These are phyloP conservation scores for Micropterix aruncella DNA, from an alignment of 2,888 invertebrate species.

Conservation along the genomic window DNA sequence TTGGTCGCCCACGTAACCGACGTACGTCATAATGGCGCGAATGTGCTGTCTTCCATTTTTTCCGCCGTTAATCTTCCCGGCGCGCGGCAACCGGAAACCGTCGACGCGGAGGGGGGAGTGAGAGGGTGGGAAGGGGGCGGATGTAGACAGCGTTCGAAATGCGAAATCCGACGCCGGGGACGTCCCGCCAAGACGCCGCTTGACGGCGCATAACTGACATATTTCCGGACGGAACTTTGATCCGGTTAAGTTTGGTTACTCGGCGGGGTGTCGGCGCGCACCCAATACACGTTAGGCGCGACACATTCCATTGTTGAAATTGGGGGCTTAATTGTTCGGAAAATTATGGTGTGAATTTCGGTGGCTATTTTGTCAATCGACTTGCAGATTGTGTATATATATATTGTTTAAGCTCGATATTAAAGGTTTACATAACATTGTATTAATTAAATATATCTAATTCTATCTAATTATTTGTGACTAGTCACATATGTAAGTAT, in stretches of 20 bases:
- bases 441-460: no score
- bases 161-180: neutral
- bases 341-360: no score
- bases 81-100: neutral
- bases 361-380: no score
- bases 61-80: neutral
- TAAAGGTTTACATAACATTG: no score
- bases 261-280: no score
- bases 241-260: neutral
- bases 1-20: neutral
- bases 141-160: neutral
- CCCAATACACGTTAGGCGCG: no score
- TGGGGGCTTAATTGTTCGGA: no score
- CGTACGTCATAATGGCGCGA: neutral
- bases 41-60: neutral
- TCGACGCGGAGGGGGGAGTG: neutral
- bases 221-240: neutral
- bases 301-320: no score
- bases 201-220: neutral
- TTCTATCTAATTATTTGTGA: no score
- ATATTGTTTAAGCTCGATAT: no score
- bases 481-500: no score
- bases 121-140: neutral
- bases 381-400: no score
- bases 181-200: neutral